phyloP scores from a whole-genome alignment of 1,140 invertebrate species.

The Charaxes varanes region DNA sequence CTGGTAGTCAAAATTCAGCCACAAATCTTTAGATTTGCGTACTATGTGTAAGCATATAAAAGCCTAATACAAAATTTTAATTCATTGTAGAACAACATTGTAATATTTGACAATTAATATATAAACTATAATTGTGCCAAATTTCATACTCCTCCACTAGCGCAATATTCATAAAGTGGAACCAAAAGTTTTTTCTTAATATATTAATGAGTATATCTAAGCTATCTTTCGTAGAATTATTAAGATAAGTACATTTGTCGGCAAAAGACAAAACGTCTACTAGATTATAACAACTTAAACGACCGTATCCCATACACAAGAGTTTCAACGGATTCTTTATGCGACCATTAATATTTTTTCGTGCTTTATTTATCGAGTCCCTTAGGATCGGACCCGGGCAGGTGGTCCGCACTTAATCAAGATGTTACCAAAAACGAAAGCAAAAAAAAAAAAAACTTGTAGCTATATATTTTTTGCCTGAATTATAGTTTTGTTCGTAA shows the following conservation, averaged over 20 bases:
- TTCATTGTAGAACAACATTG: too few species aligned
- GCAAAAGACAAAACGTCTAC: background rate
- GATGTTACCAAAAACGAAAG: constrained; percentile 70
- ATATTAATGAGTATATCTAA: too few species aligned
- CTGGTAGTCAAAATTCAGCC: too few species aligned
- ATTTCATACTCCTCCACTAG: too few species aligned
- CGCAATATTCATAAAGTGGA: too few species aligned
- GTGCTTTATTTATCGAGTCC: constrained; percentile 59
- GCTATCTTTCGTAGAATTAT: too few species aligned
- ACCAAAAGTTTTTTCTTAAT: too few species aligned
- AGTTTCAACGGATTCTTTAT: constrained; percentile 64
- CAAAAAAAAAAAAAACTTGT: constrained; percentile 57
- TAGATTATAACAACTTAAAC: constrained; percentile 21
- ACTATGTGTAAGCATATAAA: too few species aligned
- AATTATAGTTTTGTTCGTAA: constrained; percentile 59
- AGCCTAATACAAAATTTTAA: too few species aligned
- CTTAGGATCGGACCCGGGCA: constrained; percentile 48
- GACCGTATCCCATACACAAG: constrained; percentile 43
- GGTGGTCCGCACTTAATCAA: constrained; percentile 73
- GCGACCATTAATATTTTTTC: constrained; percentile 62
- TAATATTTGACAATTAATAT: too few species aligned
- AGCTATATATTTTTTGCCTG: constrained; percentile 63
- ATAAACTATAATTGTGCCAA: too few species aligned
- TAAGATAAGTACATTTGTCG: background rate
- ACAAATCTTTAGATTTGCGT: too few species aligned